Base-by-base conservation (phyloP, 2,797 vertebrate species). In the Decapterus maruadsi region DNA sequence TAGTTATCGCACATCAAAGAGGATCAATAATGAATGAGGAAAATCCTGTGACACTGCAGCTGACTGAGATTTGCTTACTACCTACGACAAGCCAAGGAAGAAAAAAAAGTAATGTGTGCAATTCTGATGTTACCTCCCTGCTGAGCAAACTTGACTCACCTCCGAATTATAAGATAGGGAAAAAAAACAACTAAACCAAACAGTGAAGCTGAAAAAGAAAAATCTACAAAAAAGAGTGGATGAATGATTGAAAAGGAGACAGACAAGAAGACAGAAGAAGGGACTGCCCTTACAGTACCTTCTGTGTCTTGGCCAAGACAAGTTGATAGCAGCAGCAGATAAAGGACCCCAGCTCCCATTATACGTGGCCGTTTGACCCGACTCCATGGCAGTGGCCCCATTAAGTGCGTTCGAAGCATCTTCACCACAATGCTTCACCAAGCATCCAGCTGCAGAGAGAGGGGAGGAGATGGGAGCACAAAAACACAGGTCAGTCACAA, bases 261-360 rank as follows among this genome's bases (percentile, higher is more conserved):
- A 13, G 53, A 60, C 72, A 11, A 59, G 9, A 43, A 36, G 58
- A 29, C 34, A 42, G 38, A 12, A 2, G 40, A 42, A 17, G 34
- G 17, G 13, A 64, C 26, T 22, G 45, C 6, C 45, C 87, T 82
- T 92, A n/a, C n/a, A n/a, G n/a, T n/a, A 96, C 95, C 95, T 80
- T 96, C 95, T 9, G 94, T 86, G 74, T 95, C 94, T 87, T 96
- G 95, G 83, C 92, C 87, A 0, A 86, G 82, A 65, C 93, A 93
- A 65, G 81, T 81, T 72, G 91, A 89, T 19, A 93, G 78, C 73
- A 95, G 84, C 85, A 95, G 87, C 58, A 92, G 86, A 89, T 80
- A 90, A 66, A 95, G 92, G 29, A 95, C 82, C 63, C 90, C 89
- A 9, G 89, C 84, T 89, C 89, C 86, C 26, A 92, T 92, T 85